phyloP scores from a whole-genome alignment of 2,888 invertebrate species.

The Dicroscelio sp. region DNA sequence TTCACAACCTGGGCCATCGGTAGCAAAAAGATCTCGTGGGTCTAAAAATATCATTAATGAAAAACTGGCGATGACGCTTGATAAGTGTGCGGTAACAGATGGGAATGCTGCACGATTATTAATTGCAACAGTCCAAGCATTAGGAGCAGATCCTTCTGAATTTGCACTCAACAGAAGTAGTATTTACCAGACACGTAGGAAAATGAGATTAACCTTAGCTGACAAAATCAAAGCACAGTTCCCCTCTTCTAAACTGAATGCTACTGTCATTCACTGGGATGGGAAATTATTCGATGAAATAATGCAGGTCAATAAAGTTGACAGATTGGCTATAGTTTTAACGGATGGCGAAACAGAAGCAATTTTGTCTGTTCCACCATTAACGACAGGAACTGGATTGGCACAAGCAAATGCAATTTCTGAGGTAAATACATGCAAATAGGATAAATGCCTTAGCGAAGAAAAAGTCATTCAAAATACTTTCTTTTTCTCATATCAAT shows the following conservation, averaged over 20 bases:
- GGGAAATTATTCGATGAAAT: too few species aligned
- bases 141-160: constrained; percentile 48
- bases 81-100: constrained; percentile 76
- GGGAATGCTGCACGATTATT: constrained; percentile 69
- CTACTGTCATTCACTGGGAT: constrained; percentile 52
- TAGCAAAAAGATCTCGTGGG: constrained; percentile 61
- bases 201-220: constrained; percentile 61
- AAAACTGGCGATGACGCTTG: constrained; percentile 76
- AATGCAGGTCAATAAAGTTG: too few species aligned
- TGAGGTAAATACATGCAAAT: too few species aligned
- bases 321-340: constrained; percentile 22
- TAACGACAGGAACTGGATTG: constrained; percentile 51
- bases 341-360: constrained; percentile 18
- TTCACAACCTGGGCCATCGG: constrained; percentile 4
- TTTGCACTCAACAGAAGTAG: constrained; percentile 68
- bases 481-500: too few species aligned
- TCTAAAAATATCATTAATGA: constrained; percentile 70
- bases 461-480: too few species aligned
- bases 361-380: background rate
- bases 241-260: constrained; percentile 30
- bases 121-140: constrained; percentile 65
- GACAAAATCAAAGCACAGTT: constrained; percentile 59
- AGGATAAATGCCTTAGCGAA: too few species aligned
- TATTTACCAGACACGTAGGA: constrained; percentile 60
- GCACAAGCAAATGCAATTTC: constrained; percentile 68